Conservation (phyloP, 2,797 vertebrate genomes). For the Halcyon leucocephala region DNA sequence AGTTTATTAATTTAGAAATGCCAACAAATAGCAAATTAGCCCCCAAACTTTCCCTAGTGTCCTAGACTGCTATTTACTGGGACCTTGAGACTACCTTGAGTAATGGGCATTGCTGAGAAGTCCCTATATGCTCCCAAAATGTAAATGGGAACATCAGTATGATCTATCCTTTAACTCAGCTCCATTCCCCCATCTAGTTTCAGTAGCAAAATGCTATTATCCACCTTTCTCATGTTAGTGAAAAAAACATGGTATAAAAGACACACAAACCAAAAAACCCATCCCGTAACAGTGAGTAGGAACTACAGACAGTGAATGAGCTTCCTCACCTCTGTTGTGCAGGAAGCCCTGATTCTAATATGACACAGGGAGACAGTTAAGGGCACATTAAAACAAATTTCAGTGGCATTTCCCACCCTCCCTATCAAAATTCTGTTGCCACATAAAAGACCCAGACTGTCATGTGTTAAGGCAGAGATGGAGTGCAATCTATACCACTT, state of each 20-base stretch:
- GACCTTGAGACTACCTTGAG: neutral
- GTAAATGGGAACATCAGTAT: neutral
- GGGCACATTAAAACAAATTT: neutral
- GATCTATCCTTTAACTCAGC: neutral
- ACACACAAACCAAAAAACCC: neutral
- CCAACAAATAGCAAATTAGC: neutral
- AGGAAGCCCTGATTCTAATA: neutral
- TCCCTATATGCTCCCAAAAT: neutral
- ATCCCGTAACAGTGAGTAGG: neutral
- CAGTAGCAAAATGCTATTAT: neutral
- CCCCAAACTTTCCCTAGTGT: neutral
- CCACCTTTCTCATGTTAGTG: neutral
- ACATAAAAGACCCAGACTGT: neutral
- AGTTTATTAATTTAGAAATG: neutral
- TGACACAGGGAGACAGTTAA: neutral
- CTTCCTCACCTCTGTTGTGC: neutral
- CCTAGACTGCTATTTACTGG: neutral
- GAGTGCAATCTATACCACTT: neutral
- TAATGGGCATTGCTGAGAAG: neutral
- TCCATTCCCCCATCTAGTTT: neutral
- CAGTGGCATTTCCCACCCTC: neutral
- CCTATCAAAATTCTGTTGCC: neutral
- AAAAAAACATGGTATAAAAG: neutral
- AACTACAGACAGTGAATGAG: neutral
- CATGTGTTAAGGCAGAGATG: neutral